A percentile compares a stretch with the other conserved stretches of the same genome.
Conservation (phyloP, 2,888 invertebrate genomes). For the Esperia sulphurella region DNA sequence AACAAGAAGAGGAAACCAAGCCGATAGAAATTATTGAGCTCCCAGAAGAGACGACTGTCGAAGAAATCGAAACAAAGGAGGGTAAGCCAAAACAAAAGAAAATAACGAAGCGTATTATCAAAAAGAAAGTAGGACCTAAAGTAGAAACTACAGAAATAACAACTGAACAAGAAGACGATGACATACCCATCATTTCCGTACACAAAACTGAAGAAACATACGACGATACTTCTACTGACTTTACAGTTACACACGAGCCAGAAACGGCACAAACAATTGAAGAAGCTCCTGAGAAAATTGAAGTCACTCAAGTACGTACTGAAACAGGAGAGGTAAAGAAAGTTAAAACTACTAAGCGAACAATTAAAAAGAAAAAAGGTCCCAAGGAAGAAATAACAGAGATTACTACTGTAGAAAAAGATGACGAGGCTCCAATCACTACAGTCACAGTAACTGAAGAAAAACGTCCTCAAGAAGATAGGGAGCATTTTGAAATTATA, state of each 20-base stretch:
- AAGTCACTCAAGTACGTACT: slow-evolving; percentile 37
- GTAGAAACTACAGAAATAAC: slow-evolving; percentile 29
- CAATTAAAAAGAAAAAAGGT: slow-evolving; percentile 18
- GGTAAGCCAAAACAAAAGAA: slow-evolving; percentile 37
- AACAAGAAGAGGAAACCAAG: slow-evolving; percentile 13
- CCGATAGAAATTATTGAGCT: slow-evolving; percentile 28
- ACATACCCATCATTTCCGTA: slow-evolving; percentile 49
- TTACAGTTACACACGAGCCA: slow-evolving; percentile 13
- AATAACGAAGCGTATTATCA: slow-evolving; percentile 48
- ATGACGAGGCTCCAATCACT: slow-evolving; percentile 33
- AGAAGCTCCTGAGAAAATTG: slow-evolving; percentile 51
- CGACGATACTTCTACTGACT: slow-evolving; percentile 18
- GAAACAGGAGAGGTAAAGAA: slow-evolving; percentile 29
- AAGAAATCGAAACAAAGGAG: slow-evolving; percentile 30
- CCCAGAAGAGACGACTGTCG: slow-evolving; percentile 41
- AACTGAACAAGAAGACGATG: slow-evolving; percentile 22
- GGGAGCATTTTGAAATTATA: slow-evolving; percentile 20
- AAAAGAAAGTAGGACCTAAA: slow-evolving; percentile 49
- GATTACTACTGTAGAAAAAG: slow-evolving; percentile 20
- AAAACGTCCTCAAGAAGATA: slow-evolving; percentile 33
- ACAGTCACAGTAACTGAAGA: slow-evolving; percentile 21
- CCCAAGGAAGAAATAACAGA: slow-evolving; percentile 21
- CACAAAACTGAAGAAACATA: slow-evolving; percentile 32
- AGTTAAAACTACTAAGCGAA: slow-evolving; percentile 15
- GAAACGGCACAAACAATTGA: slow-evolving; percentile 19